Conservation (phyloP, 2,113 vertebrate species). For the Panthera uncia region DNA sequence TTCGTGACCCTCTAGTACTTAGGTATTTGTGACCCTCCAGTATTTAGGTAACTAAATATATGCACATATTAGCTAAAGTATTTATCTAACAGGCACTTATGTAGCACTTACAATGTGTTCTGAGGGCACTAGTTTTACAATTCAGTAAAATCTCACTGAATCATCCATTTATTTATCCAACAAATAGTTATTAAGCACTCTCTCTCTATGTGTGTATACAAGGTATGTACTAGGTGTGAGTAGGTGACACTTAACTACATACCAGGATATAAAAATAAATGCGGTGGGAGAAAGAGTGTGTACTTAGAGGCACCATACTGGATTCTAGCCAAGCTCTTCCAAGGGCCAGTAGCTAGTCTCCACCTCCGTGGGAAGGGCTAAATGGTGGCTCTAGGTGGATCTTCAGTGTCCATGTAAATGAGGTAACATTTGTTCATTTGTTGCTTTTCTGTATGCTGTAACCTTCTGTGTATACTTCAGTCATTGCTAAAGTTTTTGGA, state of each 20-base stretch:
- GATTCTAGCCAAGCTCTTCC: neutral
- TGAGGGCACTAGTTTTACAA: neutral
- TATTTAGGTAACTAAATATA: neutral
- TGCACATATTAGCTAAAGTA: neutral
- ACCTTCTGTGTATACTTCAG: neutral
- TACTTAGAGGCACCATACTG: neutral
- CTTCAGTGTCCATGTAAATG: neutral
- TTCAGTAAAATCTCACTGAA: slow-evolving; percentile 27
- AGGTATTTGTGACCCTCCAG: neutral
- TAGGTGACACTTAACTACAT: neutral
- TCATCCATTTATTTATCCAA: slow-evolving; percentile 18
- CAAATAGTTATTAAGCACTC: neutral
- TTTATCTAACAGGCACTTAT: neutral
- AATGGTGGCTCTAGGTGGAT: neutral
- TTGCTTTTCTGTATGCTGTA: neutral
- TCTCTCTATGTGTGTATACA: neutral
- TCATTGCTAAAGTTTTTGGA: neutral
- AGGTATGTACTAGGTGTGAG: neutral
- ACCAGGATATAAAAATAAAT: slow-evolving; percentile 27
- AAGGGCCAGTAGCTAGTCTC: neutral
- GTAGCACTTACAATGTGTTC: neutral
- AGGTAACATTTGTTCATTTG: neutral
- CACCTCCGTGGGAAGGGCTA: neutral
- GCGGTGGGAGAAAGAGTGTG: neutral
- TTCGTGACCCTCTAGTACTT: neutral